Evolutionary conservation across 2,113 vertebrate species (phyloP), one percentile per base, ranked within the genome.

Genomic region (Hirundichthys speculiger): DNA sequence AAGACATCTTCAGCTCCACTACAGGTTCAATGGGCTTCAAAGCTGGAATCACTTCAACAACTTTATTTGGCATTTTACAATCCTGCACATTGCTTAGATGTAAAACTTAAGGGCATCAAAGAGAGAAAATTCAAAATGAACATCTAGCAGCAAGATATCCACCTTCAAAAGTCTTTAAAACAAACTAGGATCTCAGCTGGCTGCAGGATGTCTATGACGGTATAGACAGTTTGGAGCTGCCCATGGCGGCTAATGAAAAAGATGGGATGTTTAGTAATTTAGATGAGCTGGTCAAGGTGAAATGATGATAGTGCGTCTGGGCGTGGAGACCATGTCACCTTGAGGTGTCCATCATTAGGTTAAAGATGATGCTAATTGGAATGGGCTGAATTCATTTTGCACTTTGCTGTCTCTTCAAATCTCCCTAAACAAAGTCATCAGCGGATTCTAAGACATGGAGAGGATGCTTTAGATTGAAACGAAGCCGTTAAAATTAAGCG

Each of bases 351-450:
- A 94, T 97, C 96, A 96, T 92, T 93, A 93, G 94, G 95, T 96
- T 97, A 96, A 97, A 97, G 95, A 96, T 95, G 94, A 96, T 93
- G 94, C 94, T 96, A 98, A 98, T 96, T 96, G 96, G 93, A 97
- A 95, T 95, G 94, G 93, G 94, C 95, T 93, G 94, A 93, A 95
- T 98, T 96, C 94, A 95, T 96, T 95, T 95, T 94, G 94, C 94
- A 94, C 93, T 93, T 92, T 93, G 93, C 95, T 95, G 95, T 96
- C 96, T 94, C 94, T 96, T 96, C 94, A 91, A 95, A 97, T 98
- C 96, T 94, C 82, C 89, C 93, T 91, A 95, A 96, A 96, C 94
- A 95, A 95, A 96, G 96, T 95, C 95, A 96, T 95, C 94, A 94
- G 85, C 89, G 89, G 69, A 79, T 64, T 89, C 87, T 80, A 86